Evolutionary conservation across 2,113 vertebrate species (phyloP).

Genomic region (Erythrolamprus reginae): DNA sequence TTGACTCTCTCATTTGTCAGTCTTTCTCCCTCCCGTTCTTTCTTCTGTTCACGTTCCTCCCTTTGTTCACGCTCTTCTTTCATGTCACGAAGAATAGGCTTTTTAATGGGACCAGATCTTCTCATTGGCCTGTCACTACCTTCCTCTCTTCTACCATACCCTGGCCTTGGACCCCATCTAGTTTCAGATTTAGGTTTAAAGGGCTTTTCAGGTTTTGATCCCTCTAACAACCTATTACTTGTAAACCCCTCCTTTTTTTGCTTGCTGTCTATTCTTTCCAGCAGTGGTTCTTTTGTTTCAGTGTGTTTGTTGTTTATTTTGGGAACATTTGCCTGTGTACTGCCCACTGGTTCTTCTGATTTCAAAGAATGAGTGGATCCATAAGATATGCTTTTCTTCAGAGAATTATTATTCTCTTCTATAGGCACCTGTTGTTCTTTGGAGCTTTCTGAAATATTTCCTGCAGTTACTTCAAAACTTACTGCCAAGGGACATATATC

Average conservation of each 20-base stretch:
- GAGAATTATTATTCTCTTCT: slow-evolving; percentile 73
- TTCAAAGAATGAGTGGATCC: slow-evolving; percentile 85
- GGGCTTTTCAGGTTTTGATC: slow-evolving; percentile 85
- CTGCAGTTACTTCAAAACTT: slow-evolving; percentile 74
- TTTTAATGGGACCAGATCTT: slow-evolving; percentile 95
- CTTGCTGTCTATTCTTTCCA: slow-evolving; percentile 81
- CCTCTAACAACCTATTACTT: slow-evolving; percentile 66
- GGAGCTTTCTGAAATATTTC: slow-evolving; percentile 62
- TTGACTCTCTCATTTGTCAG: slow-evolving; percentile 70
- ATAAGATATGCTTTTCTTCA: slow-evolving; percentile 86
- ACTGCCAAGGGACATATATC: slow-evolving; percentile 64
- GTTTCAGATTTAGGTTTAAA: slow-evolving; percentile 90
- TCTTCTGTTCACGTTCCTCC: slow-evolving; percentile 89
- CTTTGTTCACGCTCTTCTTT: slow-evolving; percentile 94
- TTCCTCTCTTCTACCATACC: slow-evolving; percentile 82
- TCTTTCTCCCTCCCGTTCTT: slow-evolving; percentile 86
- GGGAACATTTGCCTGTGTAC: slow-evolving; percentile 65
- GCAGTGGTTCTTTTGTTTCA: slow-evolving; percentile 73
- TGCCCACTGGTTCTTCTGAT: slow-evolving; percentile 83
- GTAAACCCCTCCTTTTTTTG: slow-evolving; percentile 80
- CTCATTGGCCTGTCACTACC: slow-evolving; percentile 84
- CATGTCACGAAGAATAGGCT: slow-evolving; percentile 95
- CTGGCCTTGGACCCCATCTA: slow-evolving; percentile 88
- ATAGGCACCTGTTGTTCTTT: slow-evolving; percentile 74
- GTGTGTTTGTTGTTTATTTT: slow-evolving; percentile 63